These are phyloP conservation scores for Porites cylindrica DNA, from an alignment of 92 coral and sea anemone genomes.

Conservation along the genomic window DNA sequence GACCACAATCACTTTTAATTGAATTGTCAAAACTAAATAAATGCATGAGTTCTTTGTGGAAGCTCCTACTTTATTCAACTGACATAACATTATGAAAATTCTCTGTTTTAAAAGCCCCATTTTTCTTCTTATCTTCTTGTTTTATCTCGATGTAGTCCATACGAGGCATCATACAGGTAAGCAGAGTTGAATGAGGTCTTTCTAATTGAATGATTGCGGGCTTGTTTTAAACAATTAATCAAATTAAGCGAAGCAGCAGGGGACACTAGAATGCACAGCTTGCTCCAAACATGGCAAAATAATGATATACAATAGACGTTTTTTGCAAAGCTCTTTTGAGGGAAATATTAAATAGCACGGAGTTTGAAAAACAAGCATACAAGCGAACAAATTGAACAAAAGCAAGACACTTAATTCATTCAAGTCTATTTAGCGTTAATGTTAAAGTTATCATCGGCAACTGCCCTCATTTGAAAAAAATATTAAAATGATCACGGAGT, in stretches of 20 bases:
- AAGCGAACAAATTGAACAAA: no score
- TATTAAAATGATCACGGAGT: no score
- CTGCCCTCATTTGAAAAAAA: no score
- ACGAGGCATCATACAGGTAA: constrained; percentile 5
- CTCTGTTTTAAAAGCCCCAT: no score
- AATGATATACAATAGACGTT: background rate
- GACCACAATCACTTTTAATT: background rate
- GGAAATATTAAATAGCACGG: no score
- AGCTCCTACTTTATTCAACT: background rate
- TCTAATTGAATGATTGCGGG: constrained; percentile 1
- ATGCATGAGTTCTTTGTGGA: background rate
- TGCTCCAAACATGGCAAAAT: no score
- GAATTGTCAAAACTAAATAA: no score
- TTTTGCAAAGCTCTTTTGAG: background rate
- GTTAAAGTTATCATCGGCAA: no score
- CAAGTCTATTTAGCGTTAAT: no score
- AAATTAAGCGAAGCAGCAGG: background rate
- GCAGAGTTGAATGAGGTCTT: background rate
- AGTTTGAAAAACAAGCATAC: no score
- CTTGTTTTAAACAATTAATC: background rate
- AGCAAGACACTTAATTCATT: no score
- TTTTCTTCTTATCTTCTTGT: background rate
- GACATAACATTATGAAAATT: background rate
- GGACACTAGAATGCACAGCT: background rate
- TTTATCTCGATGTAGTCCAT: background rate